Conservation (phyloP, 2,888 invertebrate species). For the Agrochola circellaris region DNA sequence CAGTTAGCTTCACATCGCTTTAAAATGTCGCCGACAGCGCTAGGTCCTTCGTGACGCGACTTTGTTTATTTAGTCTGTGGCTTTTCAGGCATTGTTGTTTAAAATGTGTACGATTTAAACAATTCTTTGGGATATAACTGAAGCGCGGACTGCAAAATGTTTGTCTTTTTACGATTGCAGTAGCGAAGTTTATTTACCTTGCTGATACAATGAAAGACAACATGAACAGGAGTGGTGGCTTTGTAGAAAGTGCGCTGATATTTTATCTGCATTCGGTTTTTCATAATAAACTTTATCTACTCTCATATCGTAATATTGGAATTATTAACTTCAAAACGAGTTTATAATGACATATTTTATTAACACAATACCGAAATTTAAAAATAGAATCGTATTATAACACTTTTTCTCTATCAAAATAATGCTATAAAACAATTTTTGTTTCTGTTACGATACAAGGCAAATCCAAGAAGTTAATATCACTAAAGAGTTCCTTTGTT, state of each 20-base stretch:
- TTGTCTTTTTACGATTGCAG: conserved; percentile 2
- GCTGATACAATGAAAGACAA: conserved; percentile 7
- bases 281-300: not conserved
- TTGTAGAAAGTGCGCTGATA: not conserved
- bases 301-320: too few species aligned
- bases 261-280: not conserved
- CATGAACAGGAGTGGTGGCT: not conserved
- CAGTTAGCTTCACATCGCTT: conserved; percentile 51
- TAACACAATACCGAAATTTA: too few species aligned
- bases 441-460: too few species aligned
- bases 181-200: conserved; percentile 12
- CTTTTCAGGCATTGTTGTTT: conserved; percentile 25
- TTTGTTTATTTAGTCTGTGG: conserved; percentile 46
- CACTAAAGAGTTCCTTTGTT: too few species aligned
- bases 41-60: conserved; percentile 38
- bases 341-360: too few species aligned
- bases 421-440: too few species aligned
- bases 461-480: too few species aligned
- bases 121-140: conserved; percentile 9
- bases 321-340: too few species aligned
- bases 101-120: conserved; percentile 31
- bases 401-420: too few species aligned
- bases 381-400: too few species aligned
- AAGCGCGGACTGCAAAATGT: not conserved
- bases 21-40: conserved; percentile 52